Evolutionary conservation across 2,888 invertebrate genomes (phyloP), one percentile per base, ranked within the genome.

Genomic region (Lasioglossum oenotherae): DNA sequence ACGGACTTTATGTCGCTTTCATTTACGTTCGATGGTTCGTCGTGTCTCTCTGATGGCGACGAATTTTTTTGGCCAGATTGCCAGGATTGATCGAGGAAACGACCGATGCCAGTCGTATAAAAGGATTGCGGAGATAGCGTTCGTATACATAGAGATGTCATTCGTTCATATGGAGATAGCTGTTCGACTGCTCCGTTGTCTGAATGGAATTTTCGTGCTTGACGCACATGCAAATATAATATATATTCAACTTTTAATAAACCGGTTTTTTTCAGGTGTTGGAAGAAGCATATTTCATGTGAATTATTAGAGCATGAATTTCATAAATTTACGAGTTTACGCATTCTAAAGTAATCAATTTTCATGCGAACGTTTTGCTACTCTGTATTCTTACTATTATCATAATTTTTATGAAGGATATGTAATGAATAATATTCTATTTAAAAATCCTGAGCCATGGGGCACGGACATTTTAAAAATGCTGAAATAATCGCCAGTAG

Each of bases 1-100:
- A n/a, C 73, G 75, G 41, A 80, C 46, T 78, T 81, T 81, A 73
- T 78, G 73, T 74, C 41, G 67, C 44, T 78, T 82, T 78, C 73
- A 38, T 76, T 64, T 35, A 27, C 27, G 64, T 46, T 57, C 57
- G 71, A 27, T 44, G 44, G n/a, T 44, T 46, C 38, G 23, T 10
- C 69, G 38, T 41, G 19, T 23, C 35, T 67, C 35, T 67, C 35
- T 2, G 27, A 60, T 16, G 64, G 31, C 64, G 64, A 31, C 31
- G 31, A 64, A 64, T 53, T 64, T 60, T 60, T 64, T 31, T 6
- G 14, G 64, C 31, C 16, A 16, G 16, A 64, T 64, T 31, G 27
- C 5, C 16, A 3, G 53, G 10, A 53, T 64, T n/a, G 64, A 64
- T 31, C 31, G 64, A 31, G 23, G n/a, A n/a, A 53, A 53, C 53